phyloP scores from a whole-genome alignment of 2,797 vertebrate species.

The Pipistrellus pygmaeus region DNA sequence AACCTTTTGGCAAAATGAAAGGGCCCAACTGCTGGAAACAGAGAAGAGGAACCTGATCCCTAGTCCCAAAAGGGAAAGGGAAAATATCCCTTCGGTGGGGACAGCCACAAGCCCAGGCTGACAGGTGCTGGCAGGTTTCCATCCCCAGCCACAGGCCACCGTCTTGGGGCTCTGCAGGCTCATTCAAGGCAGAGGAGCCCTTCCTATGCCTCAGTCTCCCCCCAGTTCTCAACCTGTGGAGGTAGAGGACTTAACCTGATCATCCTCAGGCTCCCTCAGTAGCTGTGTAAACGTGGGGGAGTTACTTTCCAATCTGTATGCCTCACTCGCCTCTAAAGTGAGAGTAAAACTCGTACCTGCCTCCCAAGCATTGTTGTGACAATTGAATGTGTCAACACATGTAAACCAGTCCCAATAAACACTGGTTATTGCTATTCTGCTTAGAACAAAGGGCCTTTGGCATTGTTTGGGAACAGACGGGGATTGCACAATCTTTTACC shows the following conservation, averaged over 20 bases:
- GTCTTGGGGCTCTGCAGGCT: background rate
- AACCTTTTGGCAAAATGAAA: constrained; percentile 33
- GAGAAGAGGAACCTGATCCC: background rate
- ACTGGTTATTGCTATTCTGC: background rate
- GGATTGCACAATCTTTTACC: background rate
- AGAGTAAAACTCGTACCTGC: background rate
- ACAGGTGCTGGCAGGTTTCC: background rate
- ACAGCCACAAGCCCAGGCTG: background rate
- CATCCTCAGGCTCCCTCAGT: background rate
- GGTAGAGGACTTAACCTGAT: background rate
- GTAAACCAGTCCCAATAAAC: background rate
- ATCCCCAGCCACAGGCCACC: background rate
- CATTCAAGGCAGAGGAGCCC: background rate
- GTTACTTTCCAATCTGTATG: background rate
- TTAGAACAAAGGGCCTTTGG: background rate
- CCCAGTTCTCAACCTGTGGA: background rate
- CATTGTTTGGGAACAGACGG: background rate
- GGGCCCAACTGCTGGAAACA: background rate
- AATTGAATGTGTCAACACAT: background rate
- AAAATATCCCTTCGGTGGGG: background rate
- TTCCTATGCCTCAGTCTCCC: background rate
- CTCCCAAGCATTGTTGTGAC: background rate
- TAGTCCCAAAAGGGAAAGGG: background rate
- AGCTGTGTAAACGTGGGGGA: background rate
- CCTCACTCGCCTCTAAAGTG: background rate